Evolutionary conservation across 2,113 vertebrate genomes (phyloP).

Genomic region (Mobula birostris): DNA sequence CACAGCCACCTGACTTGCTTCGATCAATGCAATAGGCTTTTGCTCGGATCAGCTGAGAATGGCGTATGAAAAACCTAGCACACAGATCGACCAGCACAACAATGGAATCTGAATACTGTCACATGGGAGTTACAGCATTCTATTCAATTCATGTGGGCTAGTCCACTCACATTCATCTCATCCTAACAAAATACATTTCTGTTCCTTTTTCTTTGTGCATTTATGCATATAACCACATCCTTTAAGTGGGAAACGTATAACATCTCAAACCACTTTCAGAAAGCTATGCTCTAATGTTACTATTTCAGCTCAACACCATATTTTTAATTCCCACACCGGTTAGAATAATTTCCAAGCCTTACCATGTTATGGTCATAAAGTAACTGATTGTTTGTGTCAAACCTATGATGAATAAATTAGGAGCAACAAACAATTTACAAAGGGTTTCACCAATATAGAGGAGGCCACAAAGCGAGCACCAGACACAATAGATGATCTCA

Average conservation of each 20-base stretch:
- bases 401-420: neutral
- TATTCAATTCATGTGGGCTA: neutral
- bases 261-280: too few relatives aligned
- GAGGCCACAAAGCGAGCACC: too few relatives aligned
- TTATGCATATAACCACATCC: neutral
- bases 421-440: too few relatives aligned
- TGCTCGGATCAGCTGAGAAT: neutral
- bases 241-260: too few relatives aligned
- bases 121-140: neutral
- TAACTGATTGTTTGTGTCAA: neutral
- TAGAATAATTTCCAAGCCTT: neutral
- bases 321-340: neutral
- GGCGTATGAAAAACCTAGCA: neutral
- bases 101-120: neutral
- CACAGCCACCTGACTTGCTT: neutral
- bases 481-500: too few relatives aligned
- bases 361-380: neutral
- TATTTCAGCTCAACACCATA: too few relatives aligned
- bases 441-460: too few relatives aligned
- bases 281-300: too few relatives aligned
- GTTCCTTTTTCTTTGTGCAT: neutral
- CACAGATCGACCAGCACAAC: neutral
- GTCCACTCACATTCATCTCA: neutral
- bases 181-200: neutral
- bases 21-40: neutral